These are phyloP conservation scores for Oreochromis grahami DNA, from an alignment of 2,797 vertebrate species.

Conservation along the genomic window DNA sequence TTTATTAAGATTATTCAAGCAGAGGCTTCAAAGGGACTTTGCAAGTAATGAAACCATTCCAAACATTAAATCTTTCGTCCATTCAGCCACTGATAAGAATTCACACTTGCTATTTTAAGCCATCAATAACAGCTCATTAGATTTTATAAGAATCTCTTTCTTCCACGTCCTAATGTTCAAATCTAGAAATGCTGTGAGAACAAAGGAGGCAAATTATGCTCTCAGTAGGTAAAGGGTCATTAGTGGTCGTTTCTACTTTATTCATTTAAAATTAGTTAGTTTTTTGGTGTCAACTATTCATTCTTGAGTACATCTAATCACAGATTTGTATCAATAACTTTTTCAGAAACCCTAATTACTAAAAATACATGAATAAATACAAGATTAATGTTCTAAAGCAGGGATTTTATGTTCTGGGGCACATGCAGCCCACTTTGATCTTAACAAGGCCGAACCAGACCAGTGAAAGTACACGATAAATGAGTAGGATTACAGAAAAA, in stretches of 20 bases:
- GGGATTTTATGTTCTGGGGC: neutral
- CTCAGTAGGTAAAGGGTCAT: neutral
- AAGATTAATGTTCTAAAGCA: neutral
- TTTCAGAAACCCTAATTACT: neutral
- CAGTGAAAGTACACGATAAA: neutral
- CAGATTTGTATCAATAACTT: neutral
- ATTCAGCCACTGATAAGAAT: neutral
- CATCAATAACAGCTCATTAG: neutral
- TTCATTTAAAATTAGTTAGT: neutral
- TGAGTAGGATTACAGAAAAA: neutral
- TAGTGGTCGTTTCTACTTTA: neutral
- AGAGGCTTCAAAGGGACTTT: neutral
- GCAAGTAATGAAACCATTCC: neutral
- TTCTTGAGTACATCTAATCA: neutral
- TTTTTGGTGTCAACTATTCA: neutral
- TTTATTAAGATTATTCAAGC: neutral
- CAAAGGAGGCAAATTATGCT: neutral
- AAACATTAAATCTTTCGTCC: neutral
- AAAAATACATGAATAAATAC: neutral
- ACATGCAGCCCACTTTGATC: neutral
- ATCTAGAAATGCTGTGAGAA: neutral
- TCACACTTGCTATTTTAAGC: neutral
- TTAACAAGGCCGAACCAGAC: neutral
- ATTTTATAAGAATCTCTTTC: neutral
- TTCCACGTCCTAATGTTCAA: neutral